A percentile compares a stretch with the other conserved stretches of the same genome.
phyloP scores from a whole-genome alignment of 1,140 invertebrate species.

The Berghia stephanieae region DNA sequence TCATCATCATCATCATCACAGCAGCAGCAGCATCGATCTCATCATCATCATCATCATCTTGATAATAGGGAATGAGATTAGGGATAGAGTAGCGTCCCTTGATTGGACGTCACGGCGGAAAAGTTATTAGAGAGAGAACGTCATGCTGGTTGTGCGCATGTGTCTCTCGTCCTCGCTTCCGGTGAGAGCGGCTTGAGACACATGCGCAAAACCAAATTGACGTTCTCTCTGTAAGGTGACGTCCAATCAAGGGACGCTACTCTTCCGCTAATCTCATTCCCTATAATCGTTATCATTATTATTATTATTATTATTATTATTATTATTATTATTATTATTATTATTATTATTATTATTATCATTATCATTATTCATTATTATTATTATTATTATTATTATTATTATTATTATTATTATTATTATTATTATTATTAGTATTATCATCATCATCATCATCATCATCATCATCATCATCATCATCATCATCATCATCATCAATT shows the following conservation, averaged over 20 bases:
- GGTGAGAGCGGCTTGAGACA: too few relatives aligned
- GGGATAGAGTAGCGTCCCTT: not conserved
- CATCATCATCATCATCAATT: conserved; percentile 5
- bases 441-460: not conserved
- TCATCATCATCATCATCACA: conserved; percentile 11
- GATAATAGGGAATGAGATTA: not conserved
- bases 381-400: not conserved
- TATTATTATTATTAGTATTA: too few relatives aligned
- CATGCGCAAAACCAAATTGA: too few relatives aligned
- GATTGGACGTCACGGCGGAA: not conserved
- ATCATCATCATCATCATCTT: conserved; percentile 5
- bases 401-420: not conserved
- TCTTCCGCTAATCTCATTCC: too few relatives aligned
- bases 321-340: not conserved
- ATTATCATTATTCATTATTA: too few relatives aligned
- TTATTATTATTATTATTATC: not conserved
- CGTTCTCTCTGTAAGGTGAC: too few relatives aligned
- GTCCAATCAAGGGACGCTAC: too few relatives aligned
- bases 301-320: not conserved
- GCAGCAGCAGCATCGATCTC: not conserved
- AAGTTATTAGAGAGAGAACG: too few relatives aligned
- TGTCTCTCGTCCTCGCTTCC: not conserved
- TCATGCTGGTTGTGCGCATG: not conserved
- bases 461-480: not conserved
- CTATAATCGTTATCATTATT: not conserved